A percentile compares a stretch with the other conserved stretches of the same genome.
phyloP scores from a whole-genome alignment of 2,797 vertebrate species.

The Necrosyrtes monachus region DNA sequence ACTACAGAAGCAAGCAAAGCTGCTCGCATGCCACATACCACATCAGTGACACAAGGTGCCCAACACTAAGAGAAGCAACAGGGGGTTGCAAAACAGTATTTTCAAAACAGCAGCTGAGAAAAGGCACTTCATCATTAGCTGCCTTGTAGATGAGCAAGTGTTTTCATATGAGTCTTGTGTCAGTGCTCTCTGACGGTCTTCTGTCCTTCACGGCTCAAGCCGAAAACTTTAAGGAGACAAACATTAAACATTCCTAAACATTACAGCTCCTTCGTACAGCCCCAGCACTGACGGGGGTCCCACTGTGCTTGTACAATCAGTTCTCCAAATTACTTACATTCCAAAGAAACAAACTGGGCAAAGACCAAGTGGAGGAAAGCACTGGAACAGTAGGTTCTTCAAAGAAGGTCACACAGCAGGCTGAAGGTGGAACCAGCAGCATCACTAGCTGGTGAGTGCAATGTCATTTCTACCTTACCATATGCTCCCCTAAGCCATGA shows the following conservation, averaged over 20 bases:
- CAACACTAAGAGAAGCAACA: not conserved
- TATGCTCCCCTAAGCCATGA: not conserved
- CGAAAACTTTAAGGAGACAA: not conserved
- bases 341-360: not conserved
- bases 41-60: not conserved
- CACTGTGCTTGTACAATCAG: not conserved
- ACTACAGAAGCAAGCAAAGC: not conserved
- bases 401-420: not conserved
- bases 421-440: not conserved
- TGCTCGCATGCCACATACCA: not conserved
- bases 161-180: not conserved
- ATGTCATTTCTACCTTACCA: not conserved
- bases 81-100: not conserved
- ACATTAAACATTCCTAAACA: not conserved
- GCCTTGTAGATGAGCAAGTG: accelerated
- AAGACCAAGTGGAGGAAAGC: not conserved
- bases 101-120: not conserved
- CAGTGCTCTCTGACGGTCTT: not conserved
- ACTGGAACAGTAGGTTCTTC: not conserved
- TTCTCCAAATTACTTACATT: not conserved
- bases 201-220: not conserved
- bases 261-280: not conserved
- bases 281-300: not conserved
- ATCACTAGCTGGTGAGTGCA: not conserved
- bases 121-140: not conserved